Evolutionary conservation across 2,888 invertebrate species (phyloP), one percentile per base, ranked within the genome.

Genomic region (Cynaeus angustus): DNA sequence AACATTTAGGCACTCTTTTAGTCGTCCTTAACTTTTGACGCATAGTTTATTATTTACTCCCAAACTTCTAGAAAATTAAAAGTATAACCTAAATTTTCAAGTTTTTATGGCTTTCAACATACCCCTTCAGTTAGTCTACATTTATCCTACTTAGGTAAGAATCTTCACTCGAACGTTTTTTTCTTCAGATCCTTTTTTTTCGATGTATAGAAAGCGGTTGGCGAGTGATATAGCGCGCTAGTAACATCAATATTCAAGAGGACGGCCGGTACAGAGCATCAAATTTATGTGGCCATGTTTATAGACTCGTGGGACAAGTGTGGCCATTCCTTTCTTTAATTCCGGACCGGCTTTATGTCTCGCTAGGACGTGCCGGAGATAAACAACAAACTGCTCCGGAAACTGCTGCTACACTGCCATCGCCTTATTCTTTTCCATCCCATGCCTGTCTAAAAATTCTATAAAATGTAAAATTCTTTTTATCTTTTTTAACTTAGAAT

Each of bases 281-380:
- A 85, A 85, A 85, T 85, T 85, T 85, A 85, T 85, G 85, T 83
- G 83, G 82, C 83, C 83, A 83, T 85, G 85, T 85, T 85, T 85
- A 85, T 85, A 84, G 85, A 83, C 84, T 84, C 85, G 80, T 81
- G 85, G 85, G 85, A 85, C 84, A 82, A 83, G 83, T 81, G 83
- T 81, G 83, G 83, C 84, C 83, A 82, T 85, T 85, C 82, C 83
- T 85, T 85, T 84, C 84, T 85, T 84, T 83, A 84, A 84, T 85
- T 84, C 83, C 80, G 82, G 81, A 77, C 81, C 79, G 83, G 82
- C 83, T 85, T 84, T 84, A 84, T 84, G 83, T 83, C 82, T 82
- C 80, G 79, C 78, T 77, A 80, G 83, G 83, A 84, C 84, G 84
- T 84, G 84, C 83, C 78, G 78, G 73, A 80, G 80, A 80, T 80